Conservation (phyloP, 2,113 vertebrate genomes). For the Oostethus manadensis region DNA sequence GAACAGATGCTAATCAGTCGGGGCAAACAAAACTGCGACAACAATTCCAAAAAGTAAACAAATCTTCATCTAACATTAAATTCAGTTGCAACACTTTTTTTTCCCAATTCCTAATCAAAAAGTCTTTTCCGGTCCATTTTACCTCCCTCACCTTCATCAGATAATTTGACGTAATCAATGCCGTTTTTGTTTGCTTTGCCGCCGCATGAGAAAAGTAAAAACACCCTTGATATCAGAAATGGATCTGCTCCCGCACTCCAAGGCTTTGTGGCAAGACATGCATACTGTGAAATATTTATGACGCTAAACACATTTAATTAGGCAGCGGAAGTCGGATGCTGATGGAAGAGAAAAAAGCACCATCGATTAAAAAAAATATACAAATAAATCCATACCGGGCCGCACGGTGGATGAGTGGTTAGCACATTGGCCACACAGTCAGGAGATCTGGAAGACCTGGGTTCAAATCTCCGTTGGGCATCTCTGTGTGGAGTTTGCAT, state of each 20-base stretch:
- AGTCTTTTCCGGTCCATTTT: not conserved
- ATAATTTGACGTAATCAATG: constrained; percentile 38
- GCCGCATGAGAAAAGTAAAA: constrained; percentile 57
- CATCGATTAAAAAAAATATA: constrained; percentile 62
- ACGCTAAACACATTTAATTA: constrained; percentile 81
- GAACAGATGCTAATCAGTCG: not conserved
- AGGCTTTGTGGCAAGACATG: constrained; percentile 73
- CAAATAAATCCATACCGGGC: too few species aligned
- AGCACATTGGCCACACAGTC: too few species aligned
- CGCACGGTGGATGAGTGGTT: too few species aligned
- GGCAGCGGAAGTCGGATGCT: constrained; percentile 58
- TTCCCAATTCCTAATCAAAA: constrained; percentile 13
- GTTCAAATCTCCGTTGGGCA: too few species aligned
- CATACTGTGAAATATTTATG: constrained; percentile 78
- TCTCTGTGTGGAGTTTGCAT: too few species aligned
- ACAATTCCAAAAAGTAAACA: not conserved
- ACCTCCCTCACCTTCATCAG: constrained; percentile 16
- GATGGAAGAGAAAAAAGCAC: constrained; percentile 70
- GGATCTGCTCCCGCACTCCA: constrained; percentile 58
- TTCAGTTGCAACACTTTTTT: not conserved
- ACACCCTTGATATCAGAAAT: constrained; percentile 59
- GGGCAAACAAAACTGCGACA: not conserved
- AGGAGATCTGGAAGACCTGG: too few species aligned
- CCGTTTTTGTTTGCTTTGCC: constrained; percentile 46
- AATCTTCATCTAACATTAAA: constrained; percentile 1